Evolutionary conservation across 2,113 vertebrate genomes (phyloP).

Genomic region (Sorex araneus): DNA sequence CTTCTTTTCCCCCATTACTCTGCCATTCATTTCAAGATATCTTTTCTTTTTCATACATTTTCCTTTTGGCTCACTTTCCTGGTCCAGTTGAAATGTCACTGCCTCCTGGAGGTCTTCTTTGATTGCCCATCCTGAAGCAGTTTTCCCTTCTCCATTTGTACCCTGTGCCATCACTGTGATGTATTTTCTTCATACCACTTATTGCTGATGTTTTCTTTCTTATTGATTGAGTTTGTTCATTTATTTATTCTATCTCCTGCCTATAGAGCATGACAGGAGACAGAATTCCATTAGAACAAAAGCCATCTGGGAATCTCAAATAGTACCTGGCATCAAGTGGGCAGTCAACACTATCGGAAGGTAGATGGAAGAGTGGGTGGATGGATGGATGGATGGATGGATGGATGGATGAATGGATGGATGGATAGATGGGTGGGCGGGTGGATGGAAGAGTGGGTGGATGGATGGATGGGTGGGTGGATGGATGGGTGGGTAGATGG

Average conservation of each 20-base stretch:
- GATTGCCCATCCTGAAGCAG: too few relatives aligned
- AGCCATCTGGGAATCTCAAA: background rate
- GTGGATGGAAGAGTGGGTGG: background rate
- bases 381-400: background rate
- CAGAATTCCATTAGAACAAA: background rate
- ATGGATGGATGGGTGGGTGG: background rate
- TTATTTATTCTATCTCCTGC: background rate
- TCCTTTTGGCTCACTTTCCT: background rate
- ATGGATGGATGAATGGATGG: too few relatives aligned
- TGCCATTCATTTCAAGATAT: background rate
- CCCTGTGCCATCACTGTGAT: background rate
- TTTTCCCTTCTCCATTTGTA: accelerated
- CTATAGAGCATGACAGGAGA: background rate
- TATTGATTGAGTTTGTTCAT: background rate
- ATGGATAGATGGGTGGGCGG: background rate
- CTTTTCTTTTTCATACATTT: background rate
- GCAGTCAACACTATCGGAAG: background rate
- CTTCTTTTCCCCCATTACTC: too few relatives aligned
- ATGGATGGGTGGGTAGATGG: too few relatives aligned
- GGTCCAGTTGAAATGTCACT: background rate
- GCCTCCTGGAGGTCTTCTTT: background rate
- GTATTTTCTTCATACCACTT: background rate
- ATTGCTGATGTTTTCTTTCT: background rate
- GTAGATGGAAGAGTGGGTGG: background rate
- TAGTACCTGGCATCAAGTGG: background rate